Percentiles rank a stretch among this genome's conserved stretches.
Conservation (phyloP, 2,797 vertebrate species). For the Mormyrops attenuatus region DNA sequence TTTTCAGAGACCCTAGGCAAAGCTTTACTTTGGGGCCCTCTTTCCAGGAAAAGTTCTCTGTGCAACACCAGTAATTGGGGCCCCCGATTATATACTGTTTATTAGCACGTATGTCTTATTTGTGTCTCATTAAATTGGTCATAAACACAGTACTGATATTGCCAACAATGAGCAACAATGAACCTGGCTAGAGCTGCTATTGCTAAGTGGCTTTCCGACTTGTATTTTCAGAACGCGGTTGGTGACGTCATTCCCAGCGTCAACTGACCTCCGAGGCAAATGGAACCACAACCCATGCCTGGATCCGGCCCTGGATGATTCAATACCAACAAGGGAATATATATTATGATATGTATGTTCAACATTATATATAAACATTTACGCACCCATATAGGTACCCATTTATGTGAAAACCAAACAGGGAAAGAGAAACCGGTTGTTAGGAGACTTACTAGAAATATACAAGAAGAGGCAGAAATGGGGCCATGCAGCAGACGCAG, state of each 20-base stretch:
- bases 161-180: not conserved
- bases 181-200: not conserved
- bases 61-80: not conserved
- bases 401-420: not conserved
- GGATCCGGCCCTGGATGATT: not conserved
- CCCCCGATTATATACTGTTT: not conserved
- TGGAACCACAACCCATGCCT: not conserved
- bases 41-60: not conserved
- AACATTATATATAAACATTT: not conserved
- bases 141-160: not conserved
- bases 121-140: not conserved
- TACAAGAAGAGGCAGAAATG: conserved; percentile 12
- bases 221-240: not conserved
- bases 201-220: not conserved
- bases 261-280: not conserved
- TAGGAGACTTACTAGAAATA: not conserved
- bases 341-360: not conserved
- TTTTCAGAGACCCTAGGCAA: not conserved
- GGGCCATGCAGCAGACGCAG: not conserved
- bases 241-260: not conserved
- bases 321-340: not conserved
- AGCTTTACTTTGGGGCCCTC: not conserved
- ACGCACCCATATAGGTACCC: not conserved
- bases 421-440: not conserved
- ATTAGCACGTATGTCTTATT: not conserved